Percentiles rank a stretch among this genome's conserved stretches.
Evolutionary conservation across 53 echinoderm and acorn worm species (phyloP).

Genomic region (Antedon mediterranea): DNA sequence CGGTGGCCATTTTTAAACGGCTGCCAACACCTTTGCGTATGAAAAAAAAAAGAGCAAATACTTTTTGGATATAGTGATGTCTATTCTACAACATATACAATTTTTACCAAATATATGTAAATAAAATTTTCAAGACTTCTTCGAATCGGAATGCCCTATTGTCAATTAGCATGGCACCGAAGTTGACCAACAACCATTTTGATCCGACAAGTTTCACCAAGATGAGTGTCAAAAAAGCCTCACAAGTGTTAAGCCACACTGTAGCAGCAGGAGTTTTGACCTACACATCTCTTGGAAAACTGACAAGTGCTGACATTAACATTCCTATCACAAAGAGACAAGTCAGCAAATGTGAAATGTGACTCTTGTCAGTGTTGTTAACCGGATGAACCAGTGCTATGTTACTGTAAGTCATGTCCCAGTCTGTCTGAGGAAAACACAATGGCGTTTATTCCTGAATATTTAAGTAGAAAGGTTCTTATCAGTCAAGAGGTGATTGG

Average conservation of each 20-base stretch:
- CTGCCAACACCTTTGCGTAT: no score
- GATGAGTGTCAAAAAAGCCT: slow-evolving; percentile 31
- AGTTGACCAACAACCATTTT: slow-evolving; percentile 25
- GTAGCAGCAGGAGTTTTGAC: slow-evolving; percentile 23
- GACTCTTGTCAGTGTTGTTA: no score
- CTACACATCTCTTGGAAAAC: slow-evolving; percentile 13
- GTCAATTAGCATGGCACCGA: slow-evolving; percentile 29
- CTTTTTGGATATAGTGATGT: no score
- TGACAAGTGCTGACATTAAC: no score
- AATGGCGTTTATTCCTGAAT: background rate
- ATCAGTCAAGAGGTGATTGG: slow-evolving; percentile 1
- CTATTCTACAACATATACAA: no score
- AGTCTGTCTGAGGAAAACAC: background rate
- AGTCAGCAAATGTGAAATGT: no score
- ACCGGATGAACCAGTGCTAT: no score
- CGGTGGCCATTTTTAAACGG: no score
- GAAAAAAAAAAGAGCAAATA: no score
- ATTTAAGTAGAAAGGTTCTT: background rate
- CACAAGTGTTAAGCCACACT: slow-evolving; percentile 31
- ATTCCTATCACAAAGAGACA: no score
- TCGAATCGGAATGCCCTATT: slow-evolving; percentile 14
- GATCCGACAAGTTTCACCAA: slow-evolving; percentile 16
- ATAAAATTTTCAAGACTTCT: slow-evolving; percentile 21
- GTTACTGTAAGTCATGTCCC: background rate
- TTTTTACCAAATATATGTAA: no score